Base-by-base conservation (phyloP, 1,140 invertebrate genomes). In the Reticulitermes speratus region DNA sequence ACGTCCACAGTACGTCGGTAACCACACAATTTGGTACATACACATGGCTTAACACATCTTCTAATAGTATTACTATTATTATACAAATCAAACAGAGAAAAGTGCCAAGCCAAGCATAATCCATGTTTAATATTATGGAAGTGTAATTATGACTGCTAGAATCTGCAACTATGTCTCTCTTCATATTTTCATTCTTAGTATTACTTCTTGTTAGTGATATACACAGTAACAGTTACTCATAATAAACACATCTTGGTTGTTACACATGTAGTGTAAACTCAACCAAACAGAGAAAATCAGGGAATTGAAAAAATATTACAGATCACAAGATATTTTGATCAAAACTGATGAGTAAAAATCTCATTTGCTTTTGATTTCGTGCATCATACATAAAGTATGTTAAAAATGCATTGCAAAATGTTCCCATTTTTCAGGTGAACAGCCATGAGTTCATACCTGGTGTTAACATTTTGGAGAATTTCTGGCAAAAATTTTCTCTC, bases 11-110 rank as follows among this genome's bases (percentile, higher is more conserved):
- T 16, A 75, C 65, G 65, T 75, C 65, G 65, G 65, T 75, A 75
- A 75, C 65, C 65, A 75, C 65, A 75, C 65, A 75, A 30, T 75
- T 75, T 75, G 65, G 65, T 75, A 75, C 65, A 75, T 75, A 75
- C n/a, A 75, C 65, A 75, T 30, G n/a, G 65, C 65, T 75, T 25
- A 75, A 75, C n/a, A 75, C 65, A 75, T 75, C 14, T 75, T 75
- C 65, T 75, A 75, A 75, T 75, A 75, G 8, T 75, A 30, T 75
- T 75, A 30, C n/a, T 75, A 75, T 75, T 75, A 75, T 30, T 75
- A 30, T 75, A 75, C 25, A 75, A 75, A 75, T 75, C 65, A 75
- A 75, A 23, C 0, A 75, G 65, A 75, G 65, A 75, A 75, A 75
- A 75, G 55, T 75, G 65, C 25, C 65, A 75, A 75, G 65, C 65